Percentiles rank a stretch among this genome's conserved stretches.
phyloP scores from a whole-genome alignment of 2,113 vertebrate genomes.

The Chauna torquata region DNA sequence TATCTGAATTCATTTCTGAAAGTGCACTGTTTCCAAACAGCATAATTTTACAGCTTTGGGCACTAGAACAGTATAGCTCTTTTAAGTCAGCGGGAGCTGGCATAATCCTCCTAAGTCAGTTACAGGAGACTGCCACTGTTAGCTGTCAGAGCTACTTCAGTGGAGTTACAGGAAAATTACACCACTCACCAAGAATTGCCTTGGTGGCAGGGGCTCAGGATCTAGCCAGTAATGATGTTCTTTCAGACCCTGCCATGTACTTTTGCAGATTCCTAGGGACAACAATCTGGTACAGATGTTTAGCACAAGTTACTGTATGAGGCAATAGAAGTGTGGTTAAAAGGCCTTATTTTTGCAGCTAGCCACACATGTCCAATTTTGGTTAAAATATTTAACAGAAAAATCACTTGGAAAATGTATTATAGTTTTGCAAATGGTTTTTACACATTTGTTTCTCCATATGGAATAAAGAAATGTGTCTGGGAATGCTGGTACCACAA shows the following conservation, averaged over 20 bases:
- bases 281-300: background rate
- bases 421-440: background rate
- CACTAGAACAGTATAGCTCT: background rate
- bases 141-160: background rate
- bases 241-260: background rate
- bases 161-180: background rate
- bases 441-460: conserved; percentile 6
- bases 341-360: background rate
- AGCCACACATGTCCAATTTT: background rate
- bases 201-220: background rate
- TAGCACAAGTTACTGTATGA: background rate
- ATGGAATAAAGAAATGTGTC: conserved; percentile 37
- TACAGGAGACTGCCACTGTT: background rate
- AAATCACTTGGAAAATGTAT: conserved; percentile 22
- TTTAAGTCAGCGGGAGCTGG: background rate
- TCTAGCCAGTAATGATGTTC: background rate
- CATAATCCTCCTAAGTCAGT: background rate
- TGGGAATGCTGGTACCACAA: conserved; percentile 31
- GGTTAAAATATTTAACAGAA: conserved; percentile 27
- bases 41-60: background rate
- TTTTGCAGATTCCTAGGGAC: background rate
- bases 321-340: background rate
- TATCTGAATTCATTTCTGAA: background rate
- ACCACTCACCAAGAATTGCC: background rate
- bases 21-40: background rate